These are phyloP conservation scores for Mungos mungo DNA, from an alignment of 2,113 vertebrate genomes.

Conservation along the genomic window DNA sequence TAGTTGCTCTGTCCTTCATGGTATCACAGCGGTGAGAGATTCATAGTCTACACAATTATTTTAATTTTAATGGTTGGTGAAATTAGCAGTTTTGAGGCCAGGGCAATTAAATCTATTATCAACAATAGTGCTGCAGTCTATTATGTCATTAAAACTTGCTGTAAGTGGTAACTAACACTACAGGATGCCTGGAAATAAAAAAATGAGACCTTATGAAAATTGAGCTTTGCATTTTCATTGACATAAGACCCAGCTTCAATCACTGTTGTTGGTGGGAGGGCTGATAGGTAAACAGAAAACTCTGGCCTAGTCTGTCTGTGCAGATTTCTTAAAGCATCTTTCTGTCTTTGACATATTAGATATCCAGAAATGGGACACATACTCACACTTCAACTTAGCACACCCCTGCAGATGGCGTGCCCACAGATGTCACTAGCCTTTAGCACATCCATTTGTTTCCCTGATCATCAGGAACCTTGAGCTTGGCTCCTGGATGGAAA, in stretches of 20 bases:
- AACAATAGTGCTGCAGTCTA: not conserved
- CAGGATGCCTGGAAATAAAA: not conserved
- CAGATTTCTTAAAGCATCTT: not conserved
- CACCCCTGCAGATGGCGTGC: not conserved
- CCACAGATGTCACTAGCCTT: not conserved
- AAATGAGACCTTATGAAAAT: not conserved
- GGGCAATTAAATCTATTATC: not conserved
- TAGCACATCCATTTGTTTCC: not conserved
- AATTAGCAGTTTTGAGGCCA: not conserved
- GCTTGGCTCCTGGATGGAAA: not conserved
- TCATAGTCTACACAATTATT: not conserved
- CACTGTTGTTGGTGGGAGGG: not conserved
- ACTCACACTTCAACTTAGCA: not conserved
- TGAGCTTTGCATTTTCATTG: not conserved
- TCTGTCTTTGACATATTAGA: not conserved
- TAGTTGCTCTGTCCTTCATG: not conserved
- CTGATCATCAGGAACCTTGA: not conserved
- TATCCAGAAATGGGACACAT: not conserved
- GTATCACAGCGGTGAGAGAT: not conserved
- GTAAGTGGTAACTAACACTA: not conserved
- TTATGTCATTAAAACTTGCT: not conserved
- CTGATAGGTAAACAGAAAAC: not conserved
- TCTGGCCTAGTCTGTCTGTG: not conserved
- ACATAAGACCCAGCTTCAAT: not conserved
- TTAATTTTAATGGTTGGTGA: not conserved